These are phyloP conservation scores for Hyaena hyaena DNA, from an alignment of 2,113 vertebrate species.

Conservation along the genomic window DNA sequence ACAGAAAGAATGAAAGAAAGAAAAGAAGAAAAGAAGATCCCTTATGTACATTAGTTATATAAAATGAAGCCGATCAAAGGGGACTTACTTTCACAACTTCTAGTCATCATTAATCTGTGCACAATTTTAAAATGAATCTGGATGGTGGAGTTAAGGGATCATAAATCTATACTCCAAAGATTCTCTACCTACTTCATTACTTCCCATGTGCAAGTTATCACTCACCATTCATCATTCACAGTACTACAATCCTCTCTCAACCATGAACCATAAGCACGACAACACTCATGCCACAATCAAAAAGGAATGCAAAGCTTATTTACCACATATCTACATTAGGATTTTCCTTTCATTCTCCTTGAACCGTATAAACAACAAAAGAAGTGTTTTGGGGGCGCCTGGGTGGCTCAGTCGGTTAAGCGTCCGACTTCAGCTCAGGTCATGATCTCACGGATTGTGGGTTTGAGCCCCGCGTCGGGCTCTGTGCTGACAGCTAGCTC, in stretches of 20 bases:
- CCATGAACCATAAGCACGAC: background rate
- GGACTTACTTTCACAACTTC: background rate
- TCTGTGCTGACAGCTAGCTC: too few species aligned
- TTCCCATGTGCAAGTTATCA: background rate
- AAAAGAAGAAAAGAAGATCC: background rate
- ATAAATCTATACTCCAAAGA: background rate
- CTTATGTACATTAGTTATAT: background rate
- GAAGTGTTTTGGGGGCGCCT: too few species aligned
- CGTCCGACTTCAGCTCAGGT: too few species aligned
- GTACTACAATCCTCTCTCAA: background rate
- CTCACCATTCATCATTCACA: background rate
- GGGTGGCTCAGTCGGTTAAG: too few species aligned
- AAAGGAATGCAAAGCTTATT: background rate
- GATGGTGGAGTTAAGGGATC: background rate
- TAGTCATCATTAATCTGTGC: background rate
- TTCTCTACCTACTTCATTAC: background rate
- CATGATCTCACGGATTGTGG: too few species aligned
- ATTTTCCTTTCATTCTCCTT: background rate
- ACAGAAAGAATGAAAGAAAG: background rate
- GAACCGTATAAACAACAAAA: background rate
- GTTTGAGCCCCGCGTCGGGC: too few species aligned
- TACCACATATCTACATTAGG: background rate
- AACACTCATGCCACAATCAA: background rate
- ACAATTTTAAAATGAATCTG: slow-evolving; percentile 9
- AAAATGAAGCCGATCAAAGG: slow-evolving; percentile 27